Evolutionary conservation across 2,113 vertebrate genomes (phyloP).

Genomic region (Silurus asotus): DNA sequence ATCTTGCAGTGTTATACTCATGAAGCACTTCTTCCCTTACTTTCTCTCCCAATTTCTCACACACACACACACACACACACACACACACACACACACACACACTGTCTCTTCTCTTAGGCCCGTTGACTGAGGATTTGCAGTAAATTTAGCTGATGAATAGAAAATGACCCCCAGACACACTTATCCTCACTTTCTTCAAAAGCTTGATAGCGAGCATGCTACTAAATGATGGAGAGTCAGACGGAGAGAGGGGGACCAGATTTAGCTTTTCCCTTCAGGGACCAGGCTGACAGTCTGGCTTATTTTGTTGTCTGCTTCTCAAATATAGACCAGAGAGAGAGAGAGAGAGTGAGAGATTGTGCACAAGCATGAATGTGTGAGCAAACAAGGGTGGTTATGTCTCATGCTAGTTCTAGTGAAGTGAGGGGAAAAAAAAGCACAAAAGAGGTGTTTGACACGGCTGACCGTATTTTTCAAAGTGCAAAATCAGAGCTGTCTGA

Average conservation of each 20-base stretch:
- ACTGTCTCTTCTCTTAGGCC: constrained; percentile 6
- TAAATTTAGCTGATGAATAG: constrained; percentile 59
- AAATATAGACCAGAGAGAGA: constrained; percentile 24
- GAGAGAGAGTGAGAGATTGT: not conserved
- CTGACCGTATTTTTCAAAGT: not conserved
- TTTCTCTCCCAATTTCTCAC: not conserved
- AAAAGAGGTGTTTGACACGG: constrained; percentile 27
- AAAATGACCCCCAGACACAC: constrained; percentile 52
- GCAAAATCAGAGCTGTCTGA: constrained; percentile 2
- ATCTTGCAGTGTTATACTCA: constrained; percentile 64
- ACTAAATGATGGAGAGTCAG: constrained; percentile 29
- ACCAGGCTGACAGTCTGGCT: constrained; percentile 58
- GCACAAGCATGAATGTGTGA: not conserved
- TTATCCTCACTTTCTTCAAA: constrained; percentile 35
- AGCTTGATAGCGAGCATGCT: constrained; percentile 20
- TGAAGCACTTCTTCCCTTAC: constrained; percentile 39
- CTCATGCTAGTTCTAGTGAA: constrained; percentile 27
- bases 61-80: too few species aligned
- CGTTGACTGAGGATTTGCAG: constrained; percentile 48
- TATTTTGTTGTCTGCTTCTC: constrained; percentile 57
- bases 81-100: not conserved
- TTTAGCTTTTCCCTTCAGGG: constrained; percentile 49
- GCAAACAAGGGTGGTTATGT: constrained; percentile 17
- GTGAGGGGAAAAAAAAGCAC: constrained; percentile 6
- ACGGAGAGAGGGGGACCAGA: not conserved